phyloP scores from a whole-genome alignment of 2,113 vertebrate genomes.

The Melanocharis versteri region DNA sequence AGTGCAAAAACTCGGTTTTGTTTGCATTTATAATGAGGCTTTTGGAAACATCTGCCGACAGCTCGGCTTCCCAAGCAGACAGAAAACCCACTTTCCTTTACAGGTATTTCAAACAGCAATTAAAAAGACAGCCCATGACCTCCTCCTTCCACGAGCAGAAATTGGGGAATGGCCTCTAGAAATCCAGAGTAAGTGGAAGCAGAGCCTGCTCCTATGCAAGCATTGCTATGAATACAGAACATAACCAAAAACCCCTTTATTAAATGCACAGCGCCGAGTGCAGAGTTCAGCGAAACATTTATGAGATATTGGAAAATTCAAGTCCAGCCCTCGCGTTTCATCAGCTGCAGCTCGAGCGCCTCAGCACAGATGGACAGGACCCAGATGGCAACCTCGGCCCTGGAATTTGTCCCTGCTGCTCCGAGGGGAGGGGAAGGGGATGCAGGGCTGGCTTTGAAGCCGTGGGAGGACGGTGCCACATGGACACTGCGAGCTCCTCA shows the following conservation, averaged over 20 bases:
- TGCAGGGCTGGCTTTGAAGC: background rate
- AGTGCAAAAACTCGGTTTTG: background rate
- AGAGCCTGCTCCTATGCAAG: background rate
- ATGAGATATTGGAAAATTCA: conserved; percentile 37
- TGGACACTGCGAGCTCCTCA: background rate
- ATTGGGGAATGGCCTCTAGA: background rate
- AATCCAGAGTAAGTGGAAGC: background rate
- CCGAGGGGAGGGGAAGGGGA: background rate
- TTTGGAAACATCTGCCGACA: conserved; percentile 14
- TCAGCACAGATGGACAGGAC: background rate
- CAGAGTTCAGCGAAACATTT: background rate
- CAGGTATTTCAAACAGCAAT: background rate
- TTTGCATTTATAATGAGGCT: background rate
- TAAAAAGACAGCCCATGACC: background rate
- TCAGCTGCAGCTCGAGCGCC: background rate
- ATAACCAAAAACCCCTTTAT: background rate
- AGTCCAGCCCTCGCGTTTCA: background rate
- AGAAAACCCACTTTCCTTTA: background rate
- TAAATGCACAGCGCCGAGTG: background rate
- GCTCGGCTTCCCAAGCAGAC: background rate
- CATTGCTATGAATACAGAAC: background rate
- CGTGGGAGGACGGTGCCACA: background rate
- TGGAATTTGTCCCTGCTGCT: conserved; percentile 23
- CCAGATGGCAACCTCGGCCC: background rate
- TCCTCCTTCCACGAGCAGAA: background rate